phyloP scores from a whole-genome alignment of 2,113 vertebrate genomes.

The Cacatua alba region DNA sequence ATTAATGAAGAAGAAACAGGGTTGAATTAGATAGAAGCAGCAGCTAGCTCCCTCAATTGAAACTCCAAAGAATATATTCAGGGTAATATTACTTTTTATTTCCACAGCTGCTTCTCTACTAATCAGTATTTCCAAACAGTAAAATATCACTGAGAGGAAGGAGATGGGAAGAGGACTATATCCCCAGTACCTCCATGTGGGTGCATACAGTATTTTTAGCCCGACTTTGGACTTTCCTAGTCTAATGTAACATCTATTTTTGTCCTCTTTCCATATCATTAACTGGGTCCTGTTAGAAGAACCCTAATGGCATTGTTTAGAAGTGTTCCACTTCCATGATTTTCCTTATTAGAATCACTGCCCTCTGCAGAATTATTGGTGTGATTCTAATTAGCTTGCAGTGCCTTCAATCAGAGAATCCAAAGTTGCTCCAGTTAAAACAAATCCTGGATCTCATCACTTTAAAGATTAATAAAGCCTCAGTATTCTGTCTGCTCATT shows the following conservation, averaged over 20 bases:
- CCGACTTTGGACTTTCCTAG: neutral
- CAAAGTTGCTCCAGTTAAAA: neutral
- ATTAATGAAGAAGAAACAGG: neutral
- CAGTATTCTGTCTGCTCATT: neutral
- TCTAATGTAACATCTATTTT: neutral
- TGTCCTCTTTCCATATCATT: neutral
- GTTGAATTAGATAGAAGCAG: neutral
- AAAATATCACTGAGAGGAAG: neutral
- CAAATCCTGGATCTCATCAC: neutral
- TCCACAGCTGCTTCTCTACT: neutral
- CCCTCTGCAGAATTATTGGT: neutral
- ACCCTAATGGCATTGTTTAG: neutral
- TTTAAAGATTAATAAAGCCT: conserved; percentile 12
- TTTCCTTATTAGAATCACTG: neutral
- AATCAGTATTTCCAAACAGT: neutral
- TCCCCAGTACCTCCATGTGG: neutral
- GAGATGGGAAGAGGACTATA: neutral
- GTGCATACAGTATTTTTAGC: neutral
- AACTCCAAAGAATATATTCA: neutral
- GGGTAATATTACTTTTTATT: neutral
- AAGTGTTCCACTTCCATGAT: neutral
- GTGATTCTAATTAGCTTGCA: neutral
- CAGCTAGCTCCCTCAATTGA: neutral
- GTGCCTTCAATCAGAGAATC: neutral
- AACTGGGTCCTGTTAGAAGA: neutral